Conservation (phyloP, 2,888 invertebrate species). For the Chrysomela aeneicollis region DNA sequence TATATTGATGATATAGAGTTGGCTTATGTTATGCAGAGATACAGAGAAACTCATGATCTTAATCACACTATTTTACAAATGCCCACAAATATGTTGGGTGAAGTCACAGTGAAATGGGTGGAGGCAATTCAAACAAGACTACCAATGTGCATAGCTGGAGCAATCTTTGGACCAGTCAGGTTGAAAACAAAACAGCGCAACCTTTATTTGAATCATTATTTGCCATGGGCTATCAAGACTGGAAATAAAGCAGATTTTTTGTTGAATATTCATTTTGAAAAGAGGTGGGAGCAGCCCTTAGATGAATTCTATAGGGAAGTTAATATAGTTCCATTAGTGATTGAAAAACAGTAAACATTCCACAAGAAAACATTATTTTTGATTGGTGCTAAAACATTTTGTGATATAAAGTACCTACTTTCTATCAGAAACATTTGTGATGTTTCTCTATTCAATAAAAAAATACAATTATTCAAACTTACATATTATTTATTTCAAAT, state of each 20-base stretch:
- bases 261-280: constrained; percentile 90
- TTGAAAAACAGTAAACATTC: constrained; percentile 18
- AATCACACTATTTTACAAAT: constrained; percentile 90
- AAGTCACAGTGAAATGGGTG: constrained; percentile 97
- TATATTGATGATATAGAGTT: constrained; percentile 90
- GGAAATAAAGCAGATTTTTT: constrained; percentile 80
- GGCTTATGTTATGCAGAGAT: constrained; percentile 97
- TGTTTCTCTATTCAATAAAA: neutral
- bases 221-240: constrained; percentile 87
- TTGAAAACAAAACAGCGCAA: constrained; percentile 82
- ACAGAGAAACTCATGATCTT: constrained; percentile 96
- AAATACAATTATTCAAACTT: neutral
- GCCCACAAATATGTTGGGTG: constrained; percentile 92
- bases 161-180: constrained; percentile 89
- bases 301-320: constrained; percentile 82
- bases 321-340: constrained; percentile 70
- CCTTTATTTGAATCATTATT: constrained; percentile 76
- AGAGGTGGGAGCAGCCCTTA: constrained; percentile 90
- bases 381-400: no score
- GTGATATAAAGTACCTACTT: no score
- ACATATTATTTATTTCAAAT: constrained; percentile 33
- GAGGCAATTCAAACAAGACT: constrained; percentile 94
- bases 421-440: no score
- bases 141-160: constrained; percentile 96
- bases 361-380: no score